Conservation (phyloP, 2,888 invertebrate species). For the Tridacna gigas region DNA sequence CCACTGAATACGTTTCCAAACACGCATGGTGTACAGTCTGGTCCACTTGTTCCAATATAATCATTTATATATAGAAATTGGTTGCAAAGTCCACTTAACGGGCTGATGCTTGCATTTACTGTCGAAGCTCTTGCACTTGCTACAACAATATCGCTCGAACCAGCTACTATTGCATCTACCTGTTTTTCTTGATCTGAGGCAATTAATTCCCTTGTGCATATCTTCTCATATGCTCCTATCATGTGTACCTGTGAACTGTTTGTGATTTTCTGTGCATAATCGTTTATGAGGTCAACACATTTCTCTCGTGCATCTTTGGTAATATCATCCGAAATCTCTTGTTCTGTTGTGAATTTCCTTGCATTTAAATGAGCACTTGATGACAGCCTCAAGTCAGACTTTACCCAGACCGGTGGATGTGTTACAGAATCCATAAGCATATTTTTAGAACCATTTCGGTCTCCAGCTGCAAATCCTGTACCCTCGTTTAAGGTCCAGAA, state of each 20-base stretch:
- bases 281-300: constrained; percentile 57
- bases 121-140: constrained; percentile 28
- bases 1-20: constrained; percentile 61
- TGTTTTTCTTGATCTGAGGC: constrained; percentile 48
- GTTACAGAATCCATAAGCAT: constrained; percentile 58
- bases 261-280: constrained; percentile 28
- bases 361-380: constrained; percentile 33
- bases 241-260: constrained; percentile 45
- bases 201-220: constrained; percentile 59
- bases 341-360: constrained; percentile 38
- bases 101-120: too few species aligned
- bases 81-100: too few species aligned
- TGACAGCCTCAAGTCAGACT: constrained; percentile 65
- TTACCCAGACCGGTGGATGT: constrained; percentile 66
- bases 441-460: constrained; percentile 49
- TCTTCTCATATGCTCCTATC: constrained; percentile 37
- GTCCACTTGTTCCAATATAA: constrained; percentile 56
- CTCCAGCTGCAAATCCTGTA: constrained; percentile 57
- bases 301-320: constrained; percentile 34
- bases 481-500: constrained; percentile 74
- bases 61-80: too few species aligned
- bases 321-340: constrained; percentile 28
- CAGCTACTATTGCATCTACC: constrained; percentile 58
- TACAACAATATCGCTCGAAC: constrained; percentile 41
- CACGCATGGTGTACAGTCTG: constrained; percentile 56